Percentiles rank a stretch among this genome's conserved stretches.
Conservation (phyloP, 1,140 invertebrate species). For the silkworm (Bombyx mori) region ASM3026992v2 NC_085121.1:18416501-18417000, state of each 20-base stretch:
- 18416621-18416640: conserved; percentile 3
- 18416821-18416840: neutral
- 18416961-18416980: too few species aligned
- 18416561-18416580: too few species aligned
- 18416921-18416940: too few species aligned
- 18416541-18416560: too few species aligned
- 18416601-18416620: neutral
- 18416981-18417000: too few species aligned
- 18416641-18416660: conserved; percentile 4
- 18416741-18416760: conserved; percentile 40
- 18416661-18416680: conserved; percentile 17
- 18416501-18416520: too few species aligned
- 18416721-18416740: conserved; percentile 50
- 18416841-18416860: neutral
- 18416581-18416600: conserved; percentile 13
- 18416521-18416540: too few species aligned
- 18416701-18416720: conserved; percentile 54
- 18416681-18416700: conserved; percentile 56
- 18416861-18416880: neutral
- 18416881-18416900: neutral
- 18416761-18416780: conserved; percentile 36
- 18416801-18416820: conserved; percentile 7
- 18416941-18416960: too few species aligned
- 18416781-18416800: conserved; percentile 32
- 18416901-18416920: neutral